These are phyloP conservation scores for Scomber colias DNA, from an alignment of 2,113 vertebrate species.

Conservation along the genomic window DNA sequence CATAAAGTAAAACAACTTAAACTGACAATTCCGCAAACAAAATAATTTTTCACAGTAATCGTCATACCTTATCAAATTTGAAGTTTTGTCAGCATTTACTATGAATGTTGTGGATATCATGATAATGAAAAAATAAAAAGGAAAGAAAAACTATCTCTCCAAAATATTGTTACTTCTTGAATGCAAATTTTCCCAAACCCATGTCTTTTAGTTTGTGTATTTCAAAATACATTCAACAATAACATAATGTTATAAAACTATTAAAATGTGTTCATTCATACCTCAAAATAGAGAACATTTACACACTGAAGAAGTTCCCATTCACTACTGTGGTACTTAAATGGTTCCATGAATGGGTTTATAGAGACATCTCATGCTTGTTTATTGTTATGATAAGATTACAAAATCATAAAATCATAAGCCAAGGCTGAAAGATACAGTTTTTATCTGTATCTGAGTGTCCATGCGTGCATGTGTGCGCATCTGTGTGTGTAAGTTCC, in stretches of 20 bases:
- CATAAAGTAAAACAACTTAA: not conserved
- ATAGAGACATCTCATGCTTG: slow-evolving; percentile 15
- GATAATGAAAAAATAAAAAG: not conserved
- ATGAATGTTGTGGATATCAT: not conserved
- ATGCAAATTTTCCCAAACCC: not conserved
- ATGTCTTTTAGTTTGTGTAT: not conserved
- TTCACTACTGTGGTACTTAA: not conserved
- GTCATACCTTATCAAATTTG: too few species aligned
- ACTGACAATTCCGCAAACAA: not conserved
- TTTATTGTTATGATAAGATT: slow-evolving; percentile 29
- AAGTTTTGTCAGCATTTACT: not conserved
- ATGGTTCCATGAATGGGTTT: not conserved
- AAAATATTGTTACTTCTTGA: too few species aligned
- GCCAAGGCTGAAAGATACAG: slow-evolving; percentile 19
- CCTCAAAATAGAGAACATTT: not conserved
- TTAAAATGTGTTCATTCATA: not conserved
- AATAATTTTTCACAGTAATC: not conserved
- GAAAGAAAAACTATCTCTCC: too few species aligned
- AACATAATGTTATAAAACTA: not conserved
- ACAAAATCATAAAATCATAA: slow-evolving; percentile 20
- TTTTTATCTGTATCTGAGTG: slow-evolving; percentile 24
- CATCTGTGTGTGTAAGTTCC: slow-evolving; percentile 48
- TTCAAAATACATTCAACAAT: not conserved
- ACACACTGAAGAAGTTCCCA: not conserved
- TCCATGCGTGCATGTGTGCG: slow-evolving; percentile 21